Percentiles rank a stretch among this genome's conserved stretches.
Conservation (phyloP, 2,797 vertebrate genomes). For the Antennarius maculatus region DNA sequence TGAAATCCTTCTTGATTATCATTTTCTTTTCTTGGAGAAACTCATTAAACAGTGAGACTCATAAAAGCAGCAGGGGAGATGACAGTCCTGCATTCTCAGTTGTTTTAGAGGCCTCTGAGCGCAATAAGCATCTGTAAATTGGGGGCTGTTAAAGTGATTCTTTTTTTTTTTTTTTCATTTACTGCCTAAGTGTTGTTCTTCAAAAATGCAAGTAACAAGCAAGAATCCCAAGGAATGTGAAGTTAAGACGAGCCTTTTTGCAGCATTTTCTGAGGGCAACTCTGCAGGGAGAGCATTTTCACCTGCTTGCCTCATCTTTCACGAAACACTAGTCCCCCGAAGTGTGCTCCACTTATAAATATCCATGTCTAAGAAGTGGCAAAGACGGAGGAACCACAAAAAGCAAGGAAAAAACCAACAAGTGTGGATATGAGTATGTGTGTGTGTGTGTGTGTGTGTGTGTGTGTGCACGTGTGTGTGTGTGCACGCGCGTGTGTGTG, state of each 20-base stretch:
- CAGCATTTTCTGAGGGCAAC: conserved; percentile 72
- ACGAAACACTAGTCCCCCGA: conserved; percentile 65
- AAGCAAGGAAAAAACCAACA: conserved; percentile 37
- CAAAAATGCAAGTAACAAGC: conserved; percentile 73
- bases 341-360: conserved; percentile 73
- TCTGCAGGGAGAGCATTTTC: conserved; percentile 75
- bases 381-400: conserved; percentile 41
- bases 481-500: background rate
- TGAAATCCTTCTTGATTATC: conserved; percentile 75
- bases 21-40: conserved; percentile 77
- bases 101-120: conserved; percentile 73
- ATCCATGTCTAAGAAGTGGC: conserved; percentile 49
- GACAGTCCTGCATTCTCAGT: conserved; percentile 72
- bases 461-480: too few relatives aligned
- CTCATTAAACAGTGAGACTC: conserved; percentile 76
- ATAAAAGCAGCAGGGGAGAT: conserved; percentile 74
- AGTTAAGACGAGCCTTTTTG: conserved; percentile 73
- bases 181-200: conserved; percentile 69
- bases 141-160: conserved; percentile 64
- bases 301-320: conserved; percentile 81
- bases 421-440: conserved; percentile 4
- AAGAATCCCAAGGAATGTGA: conserved; percentile 59
- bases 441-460: too few relatives aligned
- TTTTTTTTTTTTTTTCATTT: conserved; percentile 50
- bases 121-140: conserved; percentile 73